Evolutionary conservation across 2,113 vertebrate genomes (phyloP).

Genomic region (Scopus umbretta): DNA sequence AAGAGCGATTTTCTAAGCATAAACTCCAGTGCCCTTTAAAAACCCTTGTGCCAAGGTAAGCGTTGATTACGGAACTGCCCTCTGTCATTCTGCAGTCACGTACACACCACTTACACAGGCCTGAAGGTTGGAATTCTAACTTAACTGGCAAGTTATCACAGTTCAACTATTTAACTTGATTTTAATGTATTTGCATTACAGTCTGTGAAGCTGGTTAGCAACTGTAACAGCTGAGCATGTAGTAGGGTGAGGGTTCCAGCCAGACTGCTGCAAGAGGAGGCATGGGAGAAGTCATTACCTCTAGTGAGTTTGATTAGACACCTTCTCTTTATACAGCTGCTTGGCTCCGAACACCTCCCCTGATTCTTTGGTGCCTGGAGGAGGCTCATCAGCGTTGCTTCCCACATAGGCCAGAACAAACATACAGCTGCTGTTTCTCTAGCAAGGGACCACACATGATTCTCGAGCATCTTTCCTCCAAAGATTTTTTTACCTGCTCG

Average conservation of each 20-base stretch:
- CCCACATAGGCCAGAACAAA: neutral
- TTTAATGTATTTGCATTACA: neutral
- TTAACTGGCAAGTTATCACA: neutral
- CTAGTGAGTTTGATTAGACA: neutral
- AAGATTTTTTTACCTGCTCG: neutral
- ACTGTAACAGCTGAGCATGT: neutral
- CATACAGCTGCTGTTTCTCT: neutral
- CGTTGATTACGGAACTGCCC: neutral
- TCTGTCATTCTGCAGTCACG: neutral
- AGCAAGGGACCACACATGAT: neutral
- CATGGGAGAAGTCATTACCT: neutral
- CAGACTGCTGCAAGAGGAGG: neutral
- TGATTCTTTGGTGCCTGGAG: neutral
- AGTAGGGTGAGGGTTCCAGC: neutral
- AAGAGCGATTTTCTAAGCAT: neutral
- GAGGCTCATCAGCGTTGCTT: neutral
- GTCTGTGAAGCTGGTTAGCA: neutral
- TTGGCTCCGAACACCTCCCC: neutral
- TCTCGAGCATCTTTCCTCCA: neutral
- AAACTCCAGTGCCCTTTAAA: slow-evolving; percentile 1
- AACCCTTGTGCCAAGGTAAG: neutral
- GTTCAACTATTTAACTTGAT: neutral
- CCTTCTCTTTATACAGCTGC: neutral
- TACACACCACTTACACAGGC: neutral
- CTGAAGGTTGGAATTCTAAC: neutral